Conservation (phyloP, 2,888 invertebrate species). For the Orthosia gracilis region DNA sequence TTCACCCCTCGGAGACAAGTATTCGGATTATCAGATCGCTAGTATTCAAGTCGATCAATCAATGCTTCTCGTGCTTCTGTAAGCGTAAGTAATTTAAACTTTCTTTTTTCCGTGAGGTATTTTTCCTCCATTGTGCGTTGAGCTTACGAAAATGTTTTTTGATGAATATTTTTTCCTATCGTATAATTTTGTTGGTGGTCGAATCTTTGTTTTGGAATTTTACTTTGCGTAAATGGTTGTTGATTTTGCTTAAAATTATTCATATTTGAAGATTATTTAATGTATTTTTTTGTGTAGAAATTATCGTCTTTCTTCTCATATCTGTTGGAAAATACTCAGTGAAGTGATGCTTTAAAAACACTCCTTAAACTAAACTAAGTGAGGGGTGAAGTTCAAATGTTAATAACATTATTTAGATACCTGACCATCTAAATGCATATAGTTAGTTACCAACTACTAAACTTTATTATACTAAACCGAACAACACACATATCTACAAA, state of each 20-base stretch:
- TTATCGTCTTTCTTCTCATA: no score
- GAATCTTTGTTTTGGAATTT: neutral
- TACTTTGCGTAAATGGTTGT: neutral
- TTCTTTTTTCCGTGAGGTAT: conserved; percentile 50
- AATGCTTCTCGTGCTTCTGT: conserved; percentile 62
- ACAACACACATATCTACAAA: no score
- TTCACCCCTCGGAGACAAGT: conserved; percentile 65
- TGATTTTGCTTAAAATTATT: no score
- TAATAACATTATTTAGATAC: no score
- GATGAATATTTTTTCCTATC: conserved; percentile 45
- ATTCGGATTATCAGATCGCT: conserved; percentile 56
- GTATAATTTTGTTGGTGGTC: conserved; percentile 33
- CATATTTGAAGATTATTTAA: no score
- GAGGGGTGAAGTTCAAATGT: neutral
- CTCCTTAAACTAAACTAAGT: neutral
- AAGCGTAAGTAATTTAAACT: conserved; percentile 68
- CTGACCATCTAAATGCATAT: no score
- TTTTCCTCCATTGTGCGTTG: conserved; percentile 41
- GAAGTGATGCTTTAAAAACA: neutral
- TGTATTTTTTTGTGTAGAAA: no score
- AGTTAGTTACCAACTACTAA: no score
- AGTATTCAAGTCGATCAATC: conserved; percentile 67
- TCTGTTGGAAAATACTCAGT: no score
- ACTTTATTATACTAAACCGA: no score
- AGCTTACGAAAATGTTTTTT: conserved; percentile 39